Percentiles rank a stretch among this genome's conserved stretches.
Evolutionary conservation across 2,888 invertebrate species (phyloP).

Genomic region (Pseudeuparius sepicola): DNA sequence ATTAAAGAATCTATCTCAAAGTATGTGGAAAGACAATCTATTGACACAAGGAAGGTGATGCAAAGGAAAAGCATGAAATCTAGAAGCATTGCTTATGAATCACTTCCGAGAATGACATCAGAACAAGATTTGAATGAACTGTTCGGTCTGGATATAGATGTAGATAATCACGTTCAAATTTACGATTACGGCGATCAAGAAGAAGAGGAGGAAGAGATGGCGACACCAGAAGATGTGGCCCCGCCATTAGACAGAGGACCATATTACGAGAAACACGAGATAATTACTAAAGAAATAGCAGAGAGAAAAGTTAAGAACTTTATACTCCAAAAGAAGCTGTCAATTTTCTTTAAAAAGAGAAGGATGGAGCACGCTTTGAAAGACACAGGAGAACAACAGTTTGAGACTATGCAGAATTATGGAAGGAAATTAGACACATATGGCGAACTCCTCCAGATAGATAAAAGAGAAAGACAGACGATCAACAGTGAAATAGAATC

Average conservation of each 20-base stretch:
- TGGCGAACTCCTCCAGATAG: constrained; percentile 22
- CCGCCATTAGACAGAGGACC: constrained; percentile 19
- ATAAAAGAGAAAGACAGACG: constrained; percentile 22
- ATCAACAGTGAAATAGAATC: constrained; percentile 26
- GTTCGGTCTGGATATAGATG: too few relatives aligned
- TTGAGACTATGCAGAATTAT: constrained; percentile 5
- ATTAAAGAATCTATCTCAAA: too few relatives aligned
- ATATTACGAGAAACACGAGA: constrained; percentile 21
- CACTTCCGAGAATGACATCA: too few relatives aligned
- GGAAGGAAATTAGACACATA: constrained; percentile 27
- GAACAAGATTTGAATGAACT: too few relatives aligned
- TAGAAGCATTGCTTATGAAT: too few relatives aligned
- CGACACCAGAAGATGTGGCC: constrained; percentile 16
- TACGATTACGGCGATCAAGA: too few relatives aligned
- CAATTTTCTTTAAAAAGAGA: constrained; percentile 32
- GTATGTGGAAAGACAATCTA: too few relatives aligned
- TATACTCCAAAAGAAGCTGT: constrained; percentile 33
- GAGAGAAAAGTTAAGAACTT: constrained; percentile 27
- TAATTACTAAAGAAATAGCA: constrained; percentile 15
- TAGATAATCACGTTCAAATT: too few relatives aligned
- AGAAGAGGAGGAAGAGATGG: constrained; percentile 15
- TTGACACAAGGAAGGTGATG: too few relatives aligned
- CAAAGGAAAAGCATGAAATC: too few relatives aligned
- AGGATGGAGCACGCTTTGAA: too few relatives aligned
- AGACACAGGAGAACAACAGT: constrained; percentile 7